Evolutionary conservation across 2,888 invertebrate species (phyloP).

Genomic region (Anoncus sp.): DNA sequence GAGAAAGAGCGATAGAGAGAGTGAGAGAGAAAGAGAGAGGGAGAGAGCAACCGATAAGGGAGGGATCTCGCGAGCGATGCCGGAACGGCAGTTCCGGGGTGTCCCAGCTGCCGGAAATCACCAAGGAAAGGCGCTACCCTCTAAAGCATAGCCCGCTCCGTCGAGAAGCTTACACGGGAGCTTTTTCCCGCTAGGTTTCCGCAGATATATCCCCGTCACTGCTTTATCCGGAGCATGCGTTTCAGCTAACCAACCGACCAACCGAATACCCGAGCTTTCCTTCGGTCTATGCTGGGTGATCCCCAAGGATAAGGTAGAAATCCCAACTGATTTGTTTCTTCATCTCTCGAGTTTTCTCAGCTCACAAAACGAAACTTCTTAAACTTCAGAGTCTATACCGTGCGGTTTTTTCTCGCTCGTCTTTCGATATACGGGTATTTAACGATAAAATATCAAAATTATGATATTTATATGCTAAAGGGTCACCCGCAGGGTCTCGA

Average conservation of each 20-base stretch:
- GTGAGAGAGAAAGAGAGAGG: slow-evolving; percentile 17
- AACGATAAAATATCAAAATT: slow-evolving; percentile 29
- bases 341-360: slow-evolving; percentile 7
- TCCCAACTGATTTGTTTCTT: slow-evolving; percentile 24
- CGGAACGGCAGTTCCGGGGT: slow-evolving; percentile 77
- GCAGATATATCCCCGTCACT: slow-evolving; percentile 59
- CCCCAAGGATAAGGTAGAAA: slow-evolving; percentile 67
- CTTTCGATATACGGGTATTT: slow-evolving; percentile 50
- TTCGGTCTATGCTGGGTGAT: slow-evolving; percentile 38
- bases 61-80: slow-evolving; percentile 69
- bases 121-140: slow-evolving; percentile 77
- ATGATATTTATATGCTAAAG: background rate
- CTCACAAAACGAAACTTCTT: background rate
- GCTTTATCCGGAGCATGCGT: slow-evolving; percentile 63
- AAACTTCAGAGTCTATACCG: background rate
- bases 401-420: slow-evolving; percentile 1
- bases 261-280: slow-evolving; percentile 32
- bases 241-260: slow-evolving; percentile 44
- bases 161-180: slow-evolving; percentile 70
- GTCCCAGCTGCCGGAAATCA: slow-evolving; percentile 79
- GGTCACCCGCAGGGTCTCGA: slow-evolving; percentile 51
- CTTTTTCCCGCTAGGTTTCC: slow-evolving; percentile 55
- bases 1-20: slow-evolving; percentile 14
- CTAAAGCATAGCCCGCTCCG: slow-evolving; percentile 69
- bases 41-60: slow-evolving; percentile 76